Percentiles rank a stretch among this genome's conserved stretches.
These are phyloP conservation scores for Callochromis pleurospilus DNA, from an alignment of 2,113 vertebrate genomes.

Conservation along the genomic window DNA sequence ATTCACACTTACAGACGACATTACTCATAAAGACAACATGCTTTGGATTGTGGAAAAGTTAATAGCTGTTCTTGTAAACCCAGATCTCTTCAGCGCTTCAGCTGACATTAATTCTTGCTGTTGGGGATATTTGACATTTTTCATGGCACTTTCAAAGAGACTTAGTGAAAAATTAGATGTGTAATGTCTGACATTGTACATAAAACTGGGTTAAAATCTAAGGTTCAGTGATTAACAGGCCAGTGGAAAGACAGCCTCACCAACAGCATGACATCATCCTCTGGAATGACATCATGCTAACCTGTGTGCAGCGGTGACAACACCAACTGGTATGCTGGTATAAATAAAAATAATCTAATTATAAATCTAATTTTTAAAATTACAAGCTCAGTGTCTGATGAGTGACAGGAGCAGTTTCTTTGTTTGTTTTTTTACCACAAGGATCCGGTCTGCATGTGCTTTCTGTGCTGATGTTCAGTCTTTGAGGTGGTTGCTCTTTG, in stretches of 20 bases:
- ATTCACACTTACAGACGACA: not conserved
- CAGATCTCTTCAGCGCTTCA: not conserved
- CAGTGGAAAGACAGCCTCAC: not conserved
- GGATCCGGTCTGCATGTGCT: not conserved
- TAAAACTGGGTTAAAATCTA: not conserved
- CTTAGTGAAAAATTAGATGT: not conserved
- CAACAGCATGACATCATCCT: slow-evolving; percentile 2
- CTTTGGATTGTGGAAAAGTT: not conserved
- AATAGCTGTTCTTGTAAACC: not conserved
- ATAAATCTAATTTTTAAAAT: not conserved
- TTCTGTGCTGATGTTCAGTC: not conserved
- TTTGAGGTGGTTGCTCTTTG: not conserved
- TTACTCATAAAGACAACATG: not conserved
- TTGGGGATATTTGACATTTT: not conserved
- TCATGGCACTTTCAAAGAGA: not conserved
- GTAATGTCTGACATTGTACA: not conserved
- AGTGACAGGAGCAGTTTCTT: not conserved
- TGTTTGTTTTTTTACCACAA: not conserved
- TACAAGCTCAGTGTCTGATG: not conserved
- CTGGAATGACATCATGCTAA: slow-evolving; percentile 19
- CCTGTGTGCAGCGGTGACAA: slow-evolving; percentile 14
- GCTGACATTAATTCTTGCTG: not conserved
- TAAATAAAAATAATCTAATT: not conserved
- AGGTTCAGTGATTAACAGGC: not conserved
- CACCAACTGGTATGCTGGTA: not conserved